Percentiles rank a stretch among this genome's conserved stretches.
phyloP scores from a whole-genome alignment of 92 coral and sea anemone species.

The Porites cylindrica region DNA sequence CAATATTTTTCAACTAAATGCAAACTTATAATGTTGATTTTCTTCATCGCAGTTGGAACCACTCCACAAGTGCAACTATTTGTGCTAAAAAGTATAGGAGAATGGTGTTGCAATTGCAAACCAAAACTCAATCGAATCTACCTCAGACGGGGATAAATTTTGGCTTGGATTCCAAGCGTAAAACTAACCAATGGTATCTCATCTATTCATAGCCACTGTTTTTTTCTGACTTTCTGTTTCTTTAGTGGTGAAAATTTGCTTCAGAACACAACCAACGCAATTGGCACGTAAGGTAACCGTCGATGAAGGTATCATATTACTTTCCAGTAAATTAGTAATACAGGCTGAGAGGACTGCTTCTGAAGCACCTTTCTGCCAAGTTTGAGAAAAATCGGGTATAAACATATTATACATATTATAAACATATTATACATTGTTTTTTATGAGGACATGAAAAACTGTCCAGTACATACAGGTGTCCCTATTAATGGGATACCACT shows the following conservation, averaged over 20 bases:
- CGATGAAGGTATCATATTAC: constrained; percentile 3
- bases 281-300: constrained; percentile 25
- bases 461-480: too few species aligned
- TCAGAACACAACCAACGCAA: background rate
- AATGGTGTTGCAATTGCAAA: background rate
- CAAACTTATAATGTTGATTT: background rate
- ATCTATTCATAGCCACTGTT: background rate
- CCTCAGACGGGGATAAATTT: background rate
- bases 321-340: background rate
- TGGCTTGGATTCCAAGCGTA: background rate
- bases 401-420: background rate
- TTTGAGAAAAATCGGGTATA: background rate
- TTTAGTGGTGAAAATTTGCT: constrained; percentile 28
- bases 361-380: constrained; percentile 19
- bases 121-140: background rate
- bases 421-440: too few species aligned
- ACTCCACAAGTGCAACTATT: background rate
- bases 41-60: background rate
- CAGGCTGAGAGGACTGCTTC: background rate
- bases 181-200: background rate
- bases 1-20: background rate
- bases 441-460: too few species aligned
- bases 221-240: background rate
- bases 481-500: too few species aligned
- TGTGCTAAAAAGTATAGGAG: background rate